These are phyloP conservation scores for Hyphantria cunea DNA, from an alignment of 1,140 invertebrate genomes.

Conservation along the genomic window DNA sequence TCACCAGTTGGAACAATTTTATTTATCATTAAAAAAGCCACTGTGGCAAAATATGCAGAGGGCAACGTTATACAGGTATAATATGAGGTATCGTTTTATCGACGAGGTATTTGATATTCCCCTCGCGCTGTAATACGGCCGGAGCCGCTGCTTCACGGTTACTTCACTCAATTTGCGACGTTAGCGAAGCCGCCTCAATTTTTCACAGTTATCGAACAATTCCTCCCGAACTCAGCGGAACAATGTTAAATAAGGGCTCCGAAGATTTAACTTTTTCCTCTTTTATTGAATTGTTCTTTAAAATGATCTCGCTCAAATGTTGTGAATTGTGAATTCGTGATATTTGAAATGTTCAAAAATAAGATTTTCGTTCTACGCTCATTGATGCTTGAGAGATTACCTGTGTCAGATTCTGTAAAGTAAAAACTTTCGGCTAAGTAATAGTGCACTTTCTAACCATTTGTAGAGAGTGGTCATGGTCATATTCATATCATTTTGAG, in stretches of 20 bases:
- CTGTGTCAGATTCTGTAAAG: no score
- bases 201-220: conserved; percentile 65
- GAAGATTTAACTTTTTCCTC: conserved; percentile 44
- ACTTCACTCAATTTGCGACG: conserved; percentile 68
- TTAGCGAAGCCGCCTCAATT: conserved; percentile 50
- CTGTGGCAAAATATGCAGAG: conserved; percentile 30
- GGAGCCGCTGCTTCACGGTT: conserved; percentile 7
- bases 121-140: conserved; percentile 15
- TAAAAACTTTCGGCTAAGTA: no score
- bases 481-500: no score
- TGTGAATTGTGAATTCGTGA: not conserved
- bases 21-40: conserved; percentile 4
- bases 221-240: conserved; percentile 35
- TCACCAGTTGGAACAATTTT: not conserved
- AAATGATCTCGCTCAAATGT: not conserved
- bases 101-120: conserved; percentile 21
- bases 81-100: conserved; percentile 32
- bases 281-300: conserved; percentile 16
- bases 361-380: not conserved
- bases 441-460: no score
- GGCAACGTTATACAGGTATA: conserved; percentile 10
- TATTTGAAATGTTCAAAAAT: not conserved
- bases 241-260: conserved; percentile 56
- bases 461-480: no score
- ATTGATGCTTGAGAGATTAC: not conserved